Evolutionary conservation across 1,140 invertebrate genomes (phyloP), one percentile per base, ranked within the genome.

Genomic region (Trinorchestia longiramus): DNA sequence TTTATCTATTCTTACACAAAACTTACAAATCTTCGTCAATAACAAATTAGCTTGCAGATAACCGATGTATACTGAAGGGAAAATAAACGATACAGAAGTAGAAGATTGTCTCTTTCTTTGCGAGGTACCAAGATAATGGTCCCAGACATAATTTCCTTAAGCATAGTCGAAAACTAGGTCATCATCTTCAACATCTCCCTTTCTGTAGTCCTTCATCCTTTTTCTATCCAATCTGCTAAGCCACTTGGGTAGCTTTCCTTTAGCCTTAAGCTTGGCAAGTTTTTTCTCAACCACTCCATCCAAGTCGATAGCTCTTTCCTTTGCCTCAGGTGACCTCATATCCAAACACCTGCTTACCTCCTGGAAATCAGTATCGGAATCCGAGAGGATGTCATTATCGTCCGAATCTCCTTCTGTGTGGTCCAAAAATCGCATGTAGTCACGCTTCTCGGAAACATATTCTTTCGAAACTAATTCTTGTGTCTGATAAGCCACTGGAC

Each of bases 131-230:
- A 53, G 47, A 53, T 53, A 23, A 1, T 36, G 1, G 62, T 77
- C 11, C 19, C 6, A 53, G 1, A 36, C 62, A 77, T 28, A 23
- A 36, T 36, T 23, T 11, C 17, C 92, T 94, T 45, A 94, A 8
- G 92, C 92, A 47, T 94, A 45, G 92, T 94, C 92, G 43, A 94
- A 94, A 11, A 94, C 36, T 0, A 94, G 19, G 43, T 94, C 92
- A 43, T 94, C 43, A 47, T 94, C 92, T 43, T 40, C 8, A 45
- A 94, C 44, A 94, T 43, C 92, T 45, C 44, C 11, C 92, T n/a
- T 47, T 47, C n/a, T 44, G 92, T 94, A 94, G 40, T 1, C 36
- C 43, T 94, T 44, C 92, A 94, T 94, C 43, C 36, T 44, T n/a
- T 47, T 94, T 28, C 43, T 43, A 47, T 94, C 92, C 0, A 11